Conservation (phyloP, 2,888 invertebrate species). For the Cosmorhoe ocellata region DNA sequence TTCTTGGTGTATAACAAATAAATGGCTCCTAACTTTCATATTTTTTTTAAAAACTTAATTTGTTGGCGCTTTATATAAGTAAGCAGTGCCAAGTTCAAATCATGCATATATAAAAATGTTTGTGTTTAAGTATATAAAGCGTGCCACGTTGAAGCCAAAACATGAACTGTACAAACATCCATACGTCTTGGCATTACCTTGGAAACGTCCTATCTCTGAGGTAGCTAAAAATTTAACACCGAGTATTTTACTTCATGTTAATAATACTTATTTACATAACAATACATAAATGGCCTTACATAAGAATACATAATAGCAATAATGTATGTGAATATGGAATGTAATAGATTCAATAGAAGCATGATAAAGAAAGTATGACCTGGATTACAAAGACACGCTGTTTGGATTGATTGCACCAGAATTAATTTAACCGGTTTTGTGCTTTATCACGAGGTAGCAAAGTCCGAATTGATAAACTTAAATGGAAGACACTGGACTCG, state of each 20-base stretch:
- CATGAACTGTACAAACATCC: constrained; percentile 54
- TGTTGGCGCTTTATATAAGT: constrained; percentile 25
- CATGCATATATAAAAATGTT: constrained; percentile 56
- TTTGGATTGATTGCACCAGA: constrained; percentile 24
- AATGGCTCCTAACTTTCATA: too few species aligned
- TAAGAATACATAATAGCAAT: constrained; percentile 35
- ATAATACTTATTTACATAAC: constrained; percentile 31
- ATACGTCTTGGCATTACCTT: constrained; percentile 85
- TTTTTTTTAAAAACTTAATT: constrained; percentile 6
- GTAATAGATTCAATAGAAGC: constrained; percentile 38
- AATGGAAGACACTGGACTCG: constrained; percentile 8
- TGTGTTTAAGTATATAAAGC: constrained; percentile 56
- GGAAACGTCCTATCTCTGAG: constrained; percentile 96
- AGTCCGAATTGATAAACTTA: constrained; percentile 20
- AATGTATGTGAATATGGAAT: constrained; percentile 34
- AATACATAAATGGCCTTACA: constrained; percentile 37
- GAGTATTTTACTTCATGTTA: constrained; percentile 41
- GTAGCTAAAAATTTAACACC: constrained; percentile 85
- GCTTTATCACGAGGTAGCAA: constrained; percentile 21
- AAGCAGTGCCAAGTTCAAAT: constrained; percentile 73
- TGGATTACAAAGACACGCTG: constrained; percentile 26
- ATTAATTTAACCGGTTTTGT: constrained; percentile 15
- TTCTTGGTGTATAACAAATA: too few species aligned
- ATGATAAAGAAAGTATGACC: constrained; percentile 36
- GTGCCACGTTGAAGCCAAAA: constrained; percentile 75